Conservation (phyloP, 2,888 invertebrate species). For the Hydrotaea diabolus region DNA sequence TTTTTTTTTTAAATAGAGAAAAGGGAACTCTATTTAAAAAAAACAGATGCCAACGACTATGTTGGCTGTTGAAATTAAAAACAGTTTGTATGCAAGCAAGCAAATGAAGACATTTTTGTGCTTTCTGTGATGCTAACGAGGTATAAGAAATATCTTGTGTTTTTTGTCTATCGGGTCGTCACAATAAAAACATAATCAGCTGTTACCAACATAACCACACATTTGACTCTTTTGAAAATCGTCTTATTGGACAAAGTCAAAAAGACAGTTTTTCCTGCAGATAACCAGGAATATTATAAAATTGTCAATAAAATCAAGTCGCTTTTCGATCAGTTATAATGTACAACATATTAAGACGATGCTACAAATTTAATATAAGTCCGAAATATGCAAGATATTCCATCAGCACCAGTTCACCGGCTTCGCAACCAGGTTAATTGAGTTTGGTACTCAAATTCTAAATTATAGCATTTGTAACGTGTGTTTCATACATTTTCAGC, state of each 20-base stretch:
- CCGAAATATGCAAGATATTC: slow-evolving; percentile 44
- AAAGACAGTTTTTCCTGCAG: slow-evolving; percentile 1
- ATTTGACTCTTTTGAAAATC: slow-evolving; percentile 1
- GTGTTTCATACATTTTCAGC: slow-evolving; percentile 45
- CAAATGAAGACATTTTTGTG: no score
- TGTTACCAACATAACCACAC: slow-evolving; percentile 52
- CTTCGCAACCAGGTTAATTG: slow-evolving; percentile 19
- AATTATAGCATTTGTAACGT: neutral
- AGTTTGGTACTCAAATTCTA: neutral
- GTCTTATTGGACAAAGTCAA: no score
- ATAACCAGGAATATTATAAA: neutral
- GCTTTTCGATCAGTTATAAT: neutral
- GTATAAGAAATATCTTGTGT: no score
- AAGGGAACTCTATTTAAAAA: no score
- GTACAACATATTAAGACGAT: slow-evolving; percentile 53
- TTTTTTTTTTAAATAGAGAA: no score
- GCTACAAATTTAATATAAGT: slow-evolving; percentile 38
- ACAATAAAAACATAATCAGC: slow-evolving; percentile 37
- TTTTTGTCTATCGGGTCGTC: no score
- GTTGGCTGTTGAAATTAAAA: no score
- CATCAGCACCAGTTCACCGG: neutral
- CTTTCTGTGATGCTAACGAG: no score
- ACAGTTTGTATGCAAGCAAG: no score
- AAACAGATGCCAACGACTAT: no score
- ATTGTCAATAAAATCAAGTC: neutral